phyloP scores from a whole-genome alignment of 2,888 invertebrate species.

The Odontomyia ornata region DNA sequence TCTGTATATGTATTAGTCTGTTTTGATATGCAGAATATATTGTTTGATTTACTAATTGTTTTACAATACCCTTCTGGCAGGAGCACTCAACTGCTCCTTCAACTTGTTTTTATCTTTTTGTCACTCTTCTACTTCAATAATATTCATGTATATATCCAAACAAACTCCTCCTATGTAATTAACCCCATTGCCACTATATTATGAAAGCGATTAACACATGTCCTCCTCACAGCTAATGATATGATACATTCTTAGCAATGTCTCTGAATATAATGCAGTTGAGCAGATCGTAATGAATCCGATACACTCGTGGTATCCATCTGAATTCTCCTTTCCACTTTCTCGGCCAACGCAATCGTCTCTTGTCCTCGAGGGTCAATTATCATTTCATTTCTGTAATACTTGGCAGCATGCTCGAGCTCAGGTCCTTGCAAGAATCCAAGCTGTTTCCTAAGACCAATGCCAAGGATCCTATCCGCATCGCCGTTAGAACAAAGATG shows the following conservation, averaged over 20 bases:
- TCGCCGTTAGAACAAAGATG: neutral
- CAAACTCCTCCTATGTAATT: neutral
- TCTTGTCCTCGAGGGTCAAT: constrained; percentile 27
- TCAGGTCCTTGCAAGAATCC: neutral
- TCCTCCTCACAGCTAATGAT: constrained; percentile 18
- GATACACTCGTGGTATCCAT: neutral
- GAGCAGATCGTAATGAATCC: constrained; percentile 24
- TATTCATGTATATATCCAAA: neutral
- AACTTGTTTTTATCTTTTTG: constrained; percentile 47
- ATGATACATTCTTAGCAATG: constrained; percentile 24
- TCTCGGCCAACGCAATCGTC: neutral
- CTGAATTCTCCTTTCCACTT: neutral
- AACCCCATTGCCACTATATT: constrained; percentile 8
- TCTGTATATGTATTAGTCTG: no score
- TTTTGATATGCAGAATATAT: no score
- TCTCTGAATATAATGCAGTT: constrained; percentile 5
- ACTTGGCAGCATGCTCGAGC: neutral
- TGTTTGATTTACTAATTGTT: no score
- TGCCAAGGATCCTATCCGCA: constrained; percentile 17
- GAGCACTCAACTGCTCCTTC: no score
- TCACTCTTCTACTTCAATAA: constrained; percentile 9
- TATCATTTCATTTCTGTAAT: constrained; percentile 34
- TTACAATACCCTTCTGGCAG: no score
- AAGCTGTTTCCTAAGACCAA: constrained; percentile 19
- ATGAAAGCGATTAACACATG: constrained; percentile 43